Conservation (phyloP, 2,113 vertebrate genomes). For the Craseonycteris thonglongyai region DNA sequence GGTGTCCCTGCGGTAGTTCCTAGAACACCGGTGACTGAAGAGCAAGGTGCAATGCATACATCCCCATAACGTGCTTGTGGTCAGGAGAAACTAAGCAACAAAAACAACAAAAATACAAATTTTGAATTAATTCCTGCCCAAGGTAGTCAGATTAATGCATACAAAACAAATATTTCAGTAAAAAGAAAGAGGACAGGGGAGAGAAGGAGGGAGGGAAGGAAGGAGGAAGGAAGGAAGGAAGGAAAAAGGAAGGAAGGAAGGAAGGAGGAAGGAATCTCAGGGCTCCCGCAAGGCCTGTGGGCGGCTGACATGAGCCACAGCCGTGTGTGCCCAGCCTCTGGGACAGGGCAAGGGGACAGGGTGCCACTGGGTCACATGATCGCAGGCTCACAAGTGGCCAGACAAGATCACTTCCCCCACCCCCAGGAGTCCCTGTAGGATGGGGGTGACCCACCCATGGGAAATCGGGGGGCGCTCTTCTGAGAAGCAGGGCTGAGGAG, state of each 20-base stretch:
- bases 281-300: background rate
- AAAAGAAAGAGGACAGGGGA: background rate
- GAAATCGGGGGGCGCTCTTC: background rate
- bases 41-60: background rate
- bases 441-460: accelerated
- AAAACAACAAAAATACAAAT: background rate
- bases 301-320: too few species aligned
- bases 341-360: too few species aligned
- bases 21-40: background rate
- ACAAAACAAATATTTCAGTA: background rate
- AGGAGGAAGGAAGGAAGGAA: background rate
- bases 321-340: too few species aligned
- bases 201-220: background rate
- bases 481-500: background rate
- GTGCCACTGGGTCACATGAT: background rate
- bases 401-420: too few species aligned
- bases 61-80: background rate
- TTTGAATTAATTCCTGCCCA: background rate
- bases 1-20: background rate
- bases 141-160: background rate
- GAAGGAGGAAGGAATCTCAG: background rate
- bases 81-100: background rate
- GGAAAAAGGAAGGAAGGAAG: background rate
- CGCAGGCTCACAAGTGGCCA: too few species aligned
- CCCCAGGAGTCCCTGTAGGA: background rate